Evolutionary conservation across 1,140 invertebrate genomes (phyloP).

Genomic region (Drosophila albomicans): DNA sequence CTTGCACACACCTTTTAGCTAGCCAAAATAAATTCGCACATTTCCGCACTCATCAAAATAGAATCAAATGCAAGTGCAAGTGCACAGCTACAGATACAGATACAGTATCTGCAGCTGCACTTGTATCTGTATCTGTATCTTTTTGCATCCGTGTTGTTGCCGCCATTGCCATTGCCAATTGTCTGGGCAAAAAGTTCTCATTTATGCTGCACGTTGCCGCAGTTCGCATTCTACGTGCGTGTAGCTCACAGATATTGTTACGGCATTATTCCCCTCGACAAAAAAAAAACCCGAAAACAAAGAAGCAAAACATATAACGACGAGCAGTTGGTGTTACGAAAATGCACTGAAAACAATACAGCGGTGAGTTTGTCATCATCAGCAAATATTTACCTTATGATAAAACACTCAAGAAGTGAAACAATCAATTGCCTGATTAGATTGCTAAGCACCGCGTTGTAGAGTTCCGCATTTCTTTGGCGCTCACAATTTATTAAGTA

Average conservation of each 20-base stretch:
- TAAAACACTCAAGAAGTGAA: no score
- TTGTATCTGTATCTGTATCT: slow-evolving; percentile 33
- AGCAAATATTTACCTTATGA: no score
- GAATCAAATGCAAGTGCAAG: slow-evolving; percentile 77
- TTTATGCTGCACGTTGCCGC: slow-evolving; percentile 60
- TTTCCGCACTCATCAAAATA: slow-evolving; percentile 77
- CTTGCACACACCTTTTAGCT: slow-evolving; percentile 9
- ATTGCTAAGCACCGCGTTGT: no score
- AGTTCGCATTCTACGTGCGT: slow-evolving; percentile 74
- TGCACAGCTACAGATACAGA: slow-evolving; percentile 39
- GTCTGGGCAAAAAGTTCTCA: slow-evolving; percentile 71
- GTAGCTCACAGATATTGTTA: slow-evolving; percentile 42
- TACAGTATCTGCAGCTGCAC: slow-evolving; percentile 19
- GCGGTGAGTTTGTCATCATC: not conserved
- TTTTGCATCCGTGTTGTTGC: slow-evolving; percentile 73
- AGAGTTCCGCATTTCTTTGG: no score
- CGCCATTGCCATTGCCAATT: slow-evolving; percentile 40
- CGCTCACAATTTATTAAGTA: no score
- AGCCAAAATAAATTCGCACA: slow-evolving; percentile 66
- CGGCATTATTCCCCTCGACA: slow-evolving; percentile 16
- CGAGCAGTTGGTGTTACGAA: not conserved
- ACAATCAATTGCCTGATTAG: no score
- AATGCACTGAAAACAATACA: not conserved
- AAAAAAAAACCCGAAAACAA: not conserved
- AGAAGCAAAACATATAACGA: not conserved